These are phyloP conservation scores for Lepisosteus oculatus DNA, from an alignment of 2,113 vertebrate species.

Conservation along the genomic window DNA sequence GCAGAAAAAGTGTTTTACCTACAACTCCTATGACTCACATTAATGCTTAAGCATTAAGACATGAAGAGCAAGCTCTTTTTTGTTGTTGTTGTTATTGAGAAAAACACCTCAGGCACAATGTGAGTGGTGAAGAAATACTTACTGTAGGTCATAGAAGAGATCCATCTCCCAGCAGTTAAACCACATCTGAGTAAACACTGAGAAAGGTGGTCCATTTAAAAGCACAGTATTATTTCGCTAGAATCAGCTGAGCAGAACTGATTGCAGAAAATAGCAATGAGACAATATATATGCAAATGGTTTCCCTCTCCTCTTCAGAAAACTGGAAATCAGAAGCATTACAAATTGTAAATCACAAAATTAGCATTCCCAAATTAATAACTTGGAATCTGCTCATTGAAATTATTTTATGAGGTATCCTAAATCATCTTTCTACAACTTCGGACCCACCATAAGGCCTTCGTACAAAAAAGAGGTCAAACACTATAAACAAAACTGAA, in stretches of 20 bases:
- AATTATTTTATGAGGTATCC: not conserved
- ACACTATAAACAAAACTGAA: not conserved
- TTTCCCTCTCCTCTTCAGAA: not conserved
- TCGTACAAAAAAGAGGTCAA: not conserved
- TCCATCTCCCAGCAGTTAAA: too few species aligned
- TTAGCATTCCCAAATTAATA: conserved; percentile 1
- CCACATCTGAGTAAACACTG: not conserved
- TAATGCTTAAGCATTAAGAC: too few species aligned
- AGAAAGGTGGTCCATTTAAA: not conserved
- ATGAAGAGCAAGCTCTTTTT: too few species aligned
- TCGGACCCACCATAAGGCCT: not conserved
- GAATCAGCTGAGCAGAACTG: conserved; percentile 1
- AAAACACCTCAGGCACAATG: too few species aligned
- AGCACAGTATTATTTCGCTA: not conserved
- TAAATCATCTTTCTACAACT: not conserved
- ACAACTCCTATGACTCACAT: too few species aligned
- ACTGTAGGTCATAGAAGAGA: too few species aligned
- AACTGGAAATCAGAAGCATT: not conserved
- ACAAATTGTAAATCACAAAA: not conserved
- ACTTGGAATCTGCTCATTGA: not conserved
- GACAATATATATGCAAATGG: conserved; percentile 6
- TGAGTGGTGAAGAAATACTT: too few species aligned
- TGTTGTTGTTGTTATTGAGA: too few species aligned
- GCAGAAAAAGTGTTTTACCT: too few species aligned
- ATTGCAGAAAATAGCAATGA: conserved; percentile 1